A percentile compares a stretch with the other conserved stretches of the same genome.
phyloP scores from a whole-genome alignment of 1,140 invertebrate genomes.

The Lepidurus couesii region DNA sequence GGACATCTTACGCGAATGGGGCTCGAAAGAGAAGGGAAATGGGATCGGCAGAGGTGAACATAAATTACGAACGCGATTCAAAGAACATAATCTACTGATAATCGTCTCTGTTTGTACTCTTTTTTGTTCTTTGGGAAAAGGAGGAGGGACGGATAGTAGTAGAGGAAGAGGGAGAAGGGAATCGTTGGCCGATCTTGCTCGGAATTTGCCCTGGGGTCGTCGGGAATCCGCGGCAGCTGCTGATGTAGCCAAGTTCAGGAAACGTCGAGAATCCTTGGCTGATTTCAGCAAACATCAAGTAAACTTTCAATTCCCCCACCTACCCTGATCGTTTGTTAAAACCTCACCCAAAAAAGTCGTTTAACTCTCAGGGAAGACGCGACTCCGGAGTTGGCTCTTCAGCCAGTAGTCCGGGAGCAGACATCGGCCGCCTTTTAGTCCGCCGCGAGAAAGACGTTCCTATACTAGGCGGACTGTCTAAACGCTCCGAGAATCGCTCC shows the following conservation, averaged over 20 bases:
- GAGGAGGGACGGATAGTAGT: slow-evolving; percentile 34
- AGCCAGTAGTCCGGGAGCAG: slow-evolving; percentile 28
- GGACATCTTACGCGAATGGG: slow-evolving; percentile 78
- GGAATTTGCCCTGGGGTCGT: slow-evolving; percentile 52
- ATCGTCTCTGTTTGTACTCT: neutral
- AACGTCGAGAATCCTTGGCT: slow-evolving; percentile 52
- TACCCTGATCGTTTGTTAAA: neutral
- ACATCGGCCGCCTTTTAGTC: slow-evolving; percentile 29
- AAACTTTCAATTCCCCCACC: neutral
- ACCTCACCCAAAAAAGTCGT: neutral
- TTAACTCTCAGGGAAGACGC: slow-evolving; percentile 26
- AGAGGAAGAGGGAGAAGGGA: slow-evolving; percentile 37
- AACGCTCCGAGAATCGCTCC: slow-evolving; percentile 3
- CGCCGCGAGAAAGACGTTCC: slow-evolving; percentile 28
- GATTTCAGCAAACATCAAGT: slow-evolving; percentile 31
- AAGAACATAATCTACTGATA: neutral
- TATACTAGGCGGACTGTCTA: neutral
- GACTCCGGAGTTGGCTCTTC: slow-evolving; percentile 33
- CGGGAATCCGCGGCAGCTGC: slow-evolving; percentile 60
- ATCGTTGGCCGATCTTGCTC: slow-evolving; percentile 36
- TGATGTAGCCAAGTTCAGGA: slow-evolving; percentile 42
- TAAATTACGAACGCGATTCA: neutral
- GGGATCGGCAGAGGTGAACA: neutral
- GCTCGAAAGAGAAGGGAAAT: slow-evolving; percentile 50
- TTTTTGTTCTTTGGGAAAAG: neutral